These are phyloP conservation scores for Actinostola sp. DNA, from an alignment of 92 coral and sea anemone genomes.

Conservation along the genomic window DNA sequence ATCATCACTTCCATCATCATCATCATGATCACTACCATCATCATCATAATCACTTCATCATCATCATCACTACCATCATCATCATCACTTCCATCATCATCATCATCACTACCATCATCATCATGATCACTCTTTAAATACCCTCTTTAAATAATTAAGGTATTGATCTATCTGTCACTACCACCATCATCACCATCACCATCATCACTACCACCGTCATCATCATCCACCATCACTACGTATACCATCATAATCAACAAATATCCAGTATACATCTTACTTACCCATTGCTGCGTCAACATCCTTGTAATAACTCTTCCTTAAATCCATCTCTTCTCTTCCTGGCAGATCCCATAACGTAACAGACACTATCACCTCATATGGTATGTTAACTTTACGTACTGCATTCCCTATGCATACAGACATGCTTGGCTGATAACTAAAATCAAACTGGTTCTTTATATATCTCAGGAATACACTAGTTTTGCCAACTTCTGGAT, in stretches of 20 bases:
- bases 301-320: conserved; percentile 96
- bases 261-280: too few species aligned
- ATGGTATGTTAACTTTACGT: conserved; percentile 93
- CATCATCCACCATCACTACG: conserved; percentile 5
- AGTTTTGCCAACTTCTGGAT: conserved; percentile 94
- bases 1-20: neutral
- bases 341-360: conserved; percentile 98
- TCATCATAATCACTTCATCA: neutral
- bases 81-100: conserved; percentile 16
- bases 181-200: neutral
- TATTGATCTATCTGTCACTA: too few species aligned
- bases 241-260: too few species aligned
- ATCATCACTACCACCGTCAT: neutral
- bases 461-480: conserved; percentile 93
- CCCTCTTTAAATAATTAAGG: too few species aligned
- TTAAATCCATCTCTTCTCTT: conserved; percentile 97
- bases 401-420: conserved; percentile 96
- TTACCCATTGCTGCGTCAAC: conserved; percentile 99
- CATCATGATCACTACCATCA: neutral
- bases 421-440: conserved; percentile 95
- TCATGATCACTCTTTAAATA: neutral
- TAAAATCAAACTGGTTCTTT: conserved; percentile 98
- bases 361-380: conserved; percentile 94
- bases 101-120: conserved; percentile 12
- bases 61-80: conserved; percentile 1